Percentiles rank a stretch among this genome's conserved stretches.
These are phyloP conservation scores for Lophura swinhoii DNA, from an alignment of 2,797 vertebrate species.

Conservation along the genomic window DNA sequence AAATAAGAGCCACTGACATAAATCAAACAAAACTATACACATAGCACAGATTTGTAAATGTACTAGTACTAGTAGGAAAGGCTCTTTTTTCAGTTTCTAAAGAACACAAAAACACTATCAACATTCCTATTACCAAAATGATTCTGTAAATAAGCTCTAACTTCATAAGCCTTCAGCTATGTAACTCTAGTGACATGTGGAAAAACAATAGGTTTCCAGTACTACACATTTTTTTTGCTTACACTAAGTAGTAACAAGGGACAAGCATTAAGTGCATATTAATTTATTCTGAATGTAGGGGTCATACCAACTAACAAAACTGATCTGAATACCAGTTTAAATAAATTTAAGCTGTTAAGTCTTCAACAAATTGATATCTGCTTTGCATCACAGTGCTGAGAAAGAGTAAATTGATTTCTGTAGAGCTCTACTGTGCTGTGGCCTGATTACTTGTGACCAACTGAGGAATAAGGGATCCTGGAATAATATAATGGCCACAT, in stretches of 20 bases:
- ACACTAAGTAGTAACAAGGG: background rate
- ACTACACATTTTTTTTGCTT: background rate
- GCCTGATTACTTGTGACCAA: background rate
- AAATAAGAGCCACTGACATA: background rate
- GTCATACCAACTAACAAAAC: background rate
- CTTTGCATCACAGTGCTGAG: background rate
- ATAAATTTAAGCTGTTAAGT: background rate
- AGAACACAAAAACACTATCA: background rate
- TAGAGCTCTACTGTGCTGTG: background rate
- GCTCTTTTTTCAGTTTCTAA: background rate
- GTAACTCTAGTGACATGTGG: background rate
- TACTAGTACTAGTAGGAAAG: background rate
- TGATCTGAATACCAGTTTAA: background rate
- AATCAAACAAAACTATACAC: background rate
- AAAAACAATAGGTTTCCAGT: background rate
- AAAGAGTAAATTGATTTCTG: background rate
- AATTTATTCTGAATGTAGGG: background rate
- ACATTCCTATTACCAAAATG: background rate
- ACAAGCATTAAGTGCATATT: background rate
- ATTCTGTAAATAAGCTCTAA: background rate
- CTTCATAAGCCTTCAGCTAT: background rate
- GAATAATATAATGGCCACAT: background rate
- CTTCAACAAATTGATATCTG: background rate
- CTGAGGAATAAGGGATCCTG: background rate
- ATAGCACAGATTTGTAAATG: background rate